A percentile compares a stretch with the other conserved stretches of the same genome.
These are phyloP conservation scores for Drosophila bifasciata DNA, from an alignment of 1,140 invertebrate genomes.

Conservation along the genomic window DNA sequence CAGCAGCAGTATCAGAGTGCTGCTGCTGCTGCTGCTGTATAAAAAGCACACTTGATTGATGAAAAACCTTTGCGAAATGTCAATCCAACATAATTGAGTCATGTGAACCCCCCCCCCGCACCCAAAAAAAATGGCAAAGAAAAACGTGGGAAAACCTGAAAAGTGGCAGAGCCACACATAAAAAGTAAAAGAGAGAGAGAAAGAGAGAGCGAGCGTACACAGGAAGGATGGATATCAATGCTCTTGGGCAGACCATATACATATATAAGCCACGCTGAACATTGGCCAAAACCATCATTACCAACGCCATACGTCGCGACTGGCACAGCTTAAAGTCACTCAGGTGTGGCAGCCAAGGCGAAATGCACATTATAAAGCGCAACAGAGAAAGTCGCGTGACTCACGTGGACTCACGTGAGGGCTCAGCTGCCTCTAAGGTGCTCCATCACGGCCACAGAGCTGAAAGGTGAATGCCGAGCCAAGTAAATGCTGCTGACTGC, in stretches of 20 bases:
- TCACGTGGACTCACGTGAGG: slow-evolving; percentile 25
- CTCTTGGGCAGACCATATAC: slow-evolving; percentile 11
- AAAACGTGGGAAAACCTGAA: slow-evolving; percentile 31
- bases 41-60: slow-evolving; percentile 77
- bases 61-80: slow-evolving; percentile 73
- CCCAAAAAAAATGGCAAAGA: slow-evolving; percentile 17
- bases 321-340: slow-evolving; percentile 68
- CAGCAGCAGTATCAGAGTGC: neutral
- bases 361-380: slow-evolving; percentile 46
- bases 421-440: too few relatives aligned
- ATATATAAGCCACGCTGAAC: slow-evolving; percentile 41
- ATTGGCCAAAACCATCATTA: slow-evolving; percentile 66
- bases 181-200: slow-evolving; percentile 41
- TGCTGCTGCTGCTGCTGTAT: slow-evolving; percentile 7
- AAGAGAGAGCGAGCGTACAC: slow-evolving; percentile 30
- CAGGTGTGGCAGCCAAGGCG: slow-evolving; percentile 37
- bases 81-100: slow-evolving; percentile 77
- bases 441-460: slow-evolving; percentile 29
- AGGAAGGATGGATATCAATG: slow-evolving; percentile 27
- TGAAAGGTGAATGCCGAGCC: slow-evolving; percentile 54
- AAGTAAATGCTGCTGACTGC: slow-evolving; percentile 72
- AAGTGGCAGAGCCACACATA: slow-evolving; percentile 46
- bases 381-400: slow-evolving; percentile 34
- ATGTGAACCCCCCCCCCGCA: slow-evolving; percentile 30
- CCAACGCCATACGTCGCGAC: slow-evolving; percentile 54